Evolutionary conservation across 2,797 vertebrate species (phyloP), one percentile per base, ranked within the genome.

Genomic region (Acrocephalus scirpaceus): DNA sequence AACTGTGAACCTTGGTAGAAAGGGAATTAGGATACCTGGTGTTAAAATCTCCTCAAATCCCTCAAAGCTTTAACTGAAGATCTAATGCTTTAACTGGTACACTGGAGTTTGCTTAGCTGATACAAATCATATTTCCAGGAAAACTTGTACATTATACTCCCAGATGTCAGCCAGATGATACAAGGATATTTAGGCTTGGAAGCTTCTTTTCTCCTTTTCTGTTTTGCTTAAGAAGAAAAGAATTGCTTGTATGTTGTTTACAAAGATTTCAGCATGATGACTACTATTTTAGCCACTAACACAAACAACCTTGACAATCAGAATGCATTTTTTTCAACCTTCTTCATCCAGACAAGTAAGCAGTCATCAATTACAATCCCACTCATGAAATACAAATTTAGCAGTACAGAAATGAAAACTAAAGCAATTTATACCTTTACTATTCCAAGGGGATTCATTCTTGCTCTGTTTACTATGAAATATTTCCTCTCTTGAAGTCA

Each of bases 361-460:
- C 88, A 97, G 96, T 95, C 97, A 98, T 98, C 97, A 97, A 86
- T 97, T 97, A 97, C 79, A 95, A 94, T 81, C 85, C 90, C 89
- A 96, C 93, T 95, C 86, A 95, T 97, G 96, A 97, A 97, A 98
- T 96, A 98, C 96, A 97, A 98, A 97, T 97, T 98, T 97, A 97
- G 92, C 74, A 44, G 91, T 78, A 96, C 34, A 83, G 96, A 98
- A 97, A 98, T 97, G 97, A 98, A 97, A 98, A 98, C 97, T 97
- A 96, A 97, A 98, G 97, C 96, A 97, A 97, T 98, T 97, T 97
- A 93, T 98, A 97, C 96, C 96, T 97, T 97, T 97, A 97, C 94
- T 97, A 94, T 97, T 97, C 97, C 97, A 95, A 96, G 32, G 97
- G 97, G 97, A 97, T 97, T 97, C 78, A 91, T 97, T 97, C 92